Evolutionary conservation across 1,140 invertebrate species (phyloP), one percentile per base, ranked within the genome.

Genomic region (Ridgeia piscesae): DNA sequence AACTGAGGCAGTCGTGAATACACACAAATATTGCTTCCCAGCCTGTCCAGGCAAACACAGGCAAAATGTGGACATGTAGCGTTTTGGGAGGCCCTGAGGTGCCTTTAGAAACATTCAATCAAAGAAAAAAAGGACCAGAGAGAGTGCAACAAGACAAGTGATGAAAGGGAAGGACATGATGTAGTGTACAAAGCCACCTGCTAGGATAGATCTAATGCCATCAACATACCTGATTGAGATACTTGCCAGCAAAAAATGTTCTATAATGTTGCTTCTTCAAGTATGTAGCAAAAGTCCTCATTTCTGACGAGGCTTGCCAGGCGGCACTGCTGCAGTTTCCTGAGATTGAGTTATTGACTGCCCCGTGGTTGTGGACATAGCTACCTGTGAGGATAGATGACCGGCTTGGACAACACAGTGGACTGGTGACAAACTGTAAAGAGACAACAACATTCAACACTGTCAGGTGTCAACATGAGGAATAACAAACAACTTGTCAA

Each of bases 331-430:
- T 97, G 95, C 98, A 99, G 89, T 98, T 97, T 0, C 98, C 98
- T 33, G 94, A 94, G 0, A 97, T 48, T 0, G 97, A 97, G 96
- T 98, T 99, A 95, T 98, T 98, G 1, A 96, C 94, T 0, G 97
- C 97, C 33, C 96, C 94, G 95, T 98, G 97, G 96, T 98, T 99
- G 95, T 99, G 98, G 0, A 97, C 96, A 95, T 98, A 98, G 93
- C 97, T 96, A 42, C 98, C 98, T 0, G 98, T 98, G 31, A 99
- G 96, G 89, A 99, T 97, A 58, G 98, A 98, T 17, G 98, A 97
- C 90, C 98, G 97, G 95, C 98, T 98, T 31, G 98, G 98, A 95
- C 98, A 98, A 95, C 98, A 98, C 88, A 98, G 97, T 17, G 98
- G 98, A 0, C 97, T 97, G 89, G 97, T 97, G 1, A 97, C 97